A percentile compares a stretch with the other conserved stretches of the same genome.
phyloP scores from a whole-genome alignment of 2,113 vertebrate species.

The Ophthalmolycus amberensis region DNA sequence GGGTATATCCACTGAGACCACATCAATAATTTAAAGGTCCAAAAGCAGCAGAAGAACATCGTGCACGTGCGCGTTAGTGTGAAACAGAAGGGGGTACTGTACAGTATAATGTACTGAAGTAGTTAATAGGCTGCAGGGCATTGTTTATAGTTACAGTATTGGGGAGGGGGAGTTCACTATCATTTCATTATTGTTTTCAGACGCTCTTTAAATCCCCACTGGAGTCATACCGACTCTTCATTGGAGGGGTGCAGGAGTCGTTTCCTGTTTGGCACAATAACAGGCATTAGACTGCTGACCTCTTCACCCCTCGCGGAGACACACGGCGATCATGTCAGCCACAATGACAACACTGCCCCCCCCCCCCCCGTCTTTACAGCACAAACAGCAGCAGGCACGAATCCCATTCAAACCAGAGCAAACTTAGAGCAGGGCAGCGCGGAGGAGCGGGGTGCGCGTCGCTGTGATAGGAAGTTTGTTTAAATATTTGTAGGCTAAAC shows the following conservation, averaged over 20 bases:
- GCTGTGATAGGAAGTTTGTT: slow-evolving; percentile 18
- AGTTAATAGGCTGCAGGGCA: slow-evolving; percentile 3
- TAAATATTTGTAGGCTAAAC: not conserved
- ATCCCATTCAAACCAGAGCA: slow-evolving; percentile 20
- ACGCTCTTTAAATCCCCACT: slow-evolving; percentile 28
- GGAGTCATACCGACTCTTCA: slow-evolving; percentile 41
- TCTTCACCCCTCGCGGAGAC: slow-evolving; percentile 61
- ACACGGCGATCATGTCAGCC: slow-evolving; percentile 44
- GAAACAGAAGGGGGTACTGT: not conserved
- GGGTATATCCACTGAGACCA: slow-evolving; percentile 77
- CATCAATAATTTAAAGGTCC: slow-evolving; percentile 88
- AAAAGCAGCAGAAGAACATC: slow-evolving; percentile 83
- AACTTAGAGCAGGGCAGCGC: slow-evolving; percentile 19
- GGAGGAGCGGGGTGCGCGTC: not conserved
- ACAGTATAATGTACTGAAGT: slow-evolving; percentile 10
- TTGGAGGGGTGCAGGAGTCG: slow-evolving; percentile 32
- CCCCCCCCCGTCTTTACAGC: slow-evolving; percentile 8
- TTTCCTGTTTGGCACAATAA: slow-evolving; percentile 63
- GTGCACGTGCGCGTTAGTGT: slow-evolving; percentile 30
- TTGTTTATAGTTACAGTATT: not conserved
- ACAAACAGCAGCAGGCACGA: slow-evolving; percentile 10
- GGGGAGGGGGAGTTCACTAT: not conserved
- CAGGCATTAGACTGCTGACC: slow-evolving; percentile 76
- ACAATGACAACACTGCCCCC: slow-evolving; percentile 63
- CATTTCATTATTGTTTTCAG: not conserved